Evolutionary conservation across 1,140 invertebrate species (phyloP).

Genomic region (Drosophila nebulosa): DNA sequence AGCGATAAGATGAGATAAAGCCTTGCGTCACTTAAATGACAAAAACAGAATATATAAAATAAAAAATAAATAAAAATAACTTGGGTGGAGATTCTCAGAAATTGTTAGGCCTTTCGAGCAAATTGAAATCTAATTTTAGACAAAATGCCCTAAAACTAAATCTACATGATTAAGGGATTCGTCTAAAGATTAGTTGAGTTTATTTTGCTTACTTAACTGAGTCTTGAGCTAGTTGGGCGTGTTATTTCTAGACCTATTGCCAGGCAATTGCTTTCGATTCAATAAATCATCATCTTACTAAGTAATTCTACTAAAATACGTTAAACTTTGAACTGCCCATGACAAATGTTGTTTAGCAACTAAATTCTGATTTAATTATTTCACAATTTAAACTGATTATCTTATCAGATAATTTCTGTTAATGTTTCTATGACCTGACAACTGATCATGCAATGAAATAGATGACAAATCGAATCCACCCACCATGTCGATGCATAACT

Average conservation of each 20-base stretch:
- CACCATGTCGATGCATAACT: too few relatives aligned
- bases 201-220: not conserved
- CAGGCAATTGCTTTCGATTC: too few relatives aligned
- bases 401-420: not conserved
- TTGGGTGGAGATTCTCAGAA: not conserved
- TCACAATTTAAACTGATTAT: not conserved
- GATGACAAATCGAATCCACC: too few relatives aligned
- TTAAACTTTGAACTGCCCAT: not conserved
- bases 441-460: too few relatives aligned
- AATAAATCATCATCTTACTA: too few relatives aligned
- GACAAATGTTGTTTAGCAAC: not conserved
- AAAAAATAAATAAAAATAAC: not conserved
- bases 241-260: too few relatives aligned
- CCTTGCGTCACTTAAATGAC: constrained; percentile 32
- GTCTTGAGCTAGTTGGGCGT: too few relatives aligned
- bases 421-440: not conserved
- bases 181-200: not conserved
- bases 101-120: not conserved
- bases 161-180: not conserved
- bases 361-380: not conserved
- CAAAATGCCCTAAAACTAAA: not conserved
- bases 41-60: not conserved
- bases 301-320: too few relatives aligned
- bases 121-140: not conserved
- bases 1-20: constrained; percentile 22